Conservation (phyloP, 2,113 vertebrate genomes). For the Psilopsiagon aurifrons region DNA sequence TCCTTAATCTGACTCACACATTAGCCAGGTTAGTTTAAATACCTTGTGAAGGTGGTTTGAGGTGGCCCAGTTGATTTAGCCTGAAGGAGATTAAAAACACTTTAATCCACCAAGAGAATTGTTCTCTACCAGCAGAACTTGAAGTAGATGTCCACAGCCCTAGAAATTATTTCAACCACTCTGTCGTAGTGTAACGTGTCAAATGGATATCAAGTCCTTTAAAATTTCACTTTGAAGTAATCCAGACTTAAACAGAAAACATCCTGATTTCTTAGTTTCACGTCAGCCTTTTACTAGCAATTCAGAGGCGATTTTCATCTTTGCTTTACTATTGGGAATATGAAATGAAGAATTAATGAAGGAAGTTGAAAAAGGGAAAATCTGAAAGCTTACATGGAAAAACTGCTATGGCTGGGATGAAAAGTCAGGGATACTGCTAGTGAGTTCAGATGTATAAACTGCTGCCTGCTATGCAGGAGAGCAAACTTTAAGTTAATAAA, state of each 20-base stretch:
- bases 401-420: neutral
- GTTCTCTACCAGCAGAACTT: neutral
- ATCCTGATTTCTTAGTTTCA: neutral
- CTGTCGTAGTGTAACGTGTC: neutral
- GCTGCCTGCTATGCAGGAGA: neutral
- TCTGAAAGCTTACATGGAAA: neutral
- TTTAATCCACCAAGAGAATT: neutral
- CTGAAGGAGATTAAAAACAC: neutral
- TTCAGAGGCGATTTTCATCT: neutral
- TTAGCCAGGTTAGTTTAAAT: neutral
- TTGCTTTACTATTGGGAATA: neutral
- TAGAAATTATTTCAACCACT: neutral
- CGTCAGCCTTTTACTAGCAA: neutral
- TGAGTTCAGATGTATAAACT: neutral
- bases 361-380: neutral
- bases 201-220: neutral
- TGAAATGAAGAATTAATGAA: neutral
- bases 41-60: neutral
- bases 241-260: neutral
- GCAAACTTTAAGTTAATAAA: neutral
- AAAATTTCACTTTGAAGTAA: neutral
- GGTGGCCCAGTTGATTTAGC: neutral
- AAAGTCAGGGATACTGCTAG: neutral
- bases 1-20: neutral
- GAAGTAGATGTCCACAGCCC: neutral